A percentile compares a stretch with the other conserved stretches of the same genome.
Conservation (phyloP, 2,113 vertebrate genomes). For the Muntiacus muntjak region DNA sequence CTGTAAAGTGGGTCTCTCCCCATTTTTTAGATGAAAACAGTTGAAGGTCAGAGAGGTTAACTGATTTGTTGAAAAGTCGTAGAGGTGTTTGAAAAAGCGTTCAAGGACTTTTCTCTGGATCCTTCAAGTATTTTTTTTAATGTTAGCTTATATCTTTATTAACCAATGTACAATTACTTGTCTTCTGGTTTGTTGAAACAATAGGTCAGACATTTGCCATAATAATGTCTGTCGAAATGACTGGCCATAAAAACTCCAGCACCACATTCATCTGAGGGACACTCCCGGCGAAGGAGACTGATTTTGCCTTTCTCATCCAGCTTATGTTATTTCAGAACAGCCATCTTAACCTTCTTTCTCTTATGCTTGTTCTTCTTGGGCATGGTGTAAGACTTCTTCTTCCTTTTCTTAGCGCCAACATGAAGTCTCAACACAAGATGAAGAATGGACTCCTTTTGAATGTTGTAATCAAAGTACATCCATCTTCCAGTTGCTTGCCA, state of each 20-base stretch:
- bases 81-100: background rate
- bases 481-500: background rate
- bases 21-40: background rate
- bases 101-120: background rate
- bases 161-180: background rate
- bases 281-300: accelerated
- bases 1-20: background rate
- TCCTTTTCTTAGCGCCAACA: background rate
- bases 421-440: background rate
- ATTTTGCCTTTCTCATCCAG: background rate
- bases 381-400: background rate
- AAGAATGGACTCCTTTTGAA: background rate
- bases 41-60: background rate
- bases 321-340: background rate
- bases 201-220: background rate
- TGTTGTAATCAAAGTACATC: background rate
- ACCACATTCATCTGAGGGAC: background rate
- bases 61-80: background rate
- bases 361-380: background rate
- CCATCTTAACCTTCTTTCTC: background rate
- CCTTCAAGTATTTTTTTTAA: background rate
- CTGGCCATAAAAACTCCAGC: background rate
- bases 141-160: background rate
- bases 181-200: background rate
- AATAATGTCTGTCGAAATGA: background rate